Evolutionary conservation across 2,888 invertebrate species (phyloP), one percentile per base, ranked within the genome.

Genomic region (Xanthorhoe spadicearia): DNA sequence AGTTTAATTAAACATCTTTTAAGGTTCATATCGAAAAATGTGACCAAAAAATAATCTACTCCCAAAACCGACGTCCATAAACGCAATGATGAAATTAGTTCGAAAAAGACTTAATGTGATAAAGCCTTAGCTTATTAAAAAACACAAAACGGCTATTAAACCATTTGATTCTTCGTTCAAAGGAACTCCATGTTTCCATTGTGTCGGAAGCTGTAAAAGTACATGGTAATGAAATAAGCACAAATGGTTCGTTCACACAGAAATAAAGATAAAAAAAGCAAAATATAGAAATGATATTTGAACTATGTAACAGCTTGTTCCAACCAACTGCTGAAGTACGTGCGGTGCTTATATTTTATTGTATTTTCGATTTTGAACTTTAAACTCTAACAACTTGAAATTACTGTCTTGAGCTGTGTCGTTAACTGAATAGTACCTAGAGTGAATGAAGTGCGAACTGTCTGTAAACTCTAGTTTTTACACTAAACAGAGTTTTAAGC

Each of bases 281-380:
- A 48, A 57, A 58, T 58, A 53, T 53, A 35, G 51, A 52, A 58
- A 64, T 58, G 48, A 54, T 59, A 53, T 59, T 64, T 64, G 63
- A 63, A 63, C 51, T 52, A 38, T 23, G 64, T 59, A 54, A 59
- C 64, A 59, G 59, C 64, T 64, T 59, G 58, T 43, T 32, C 52
- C 35, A 23, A 19, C 38, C 43, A 62, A 46, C 64, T 64, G 64
- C 58, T 23, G 32, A 46, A 57, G 52, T 64, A 64, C 64, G 59
- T 64, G 64, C 59, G 15, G 19, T n/a, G 38, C 53, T 58, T 64
- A 63, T 57, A 52, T 48, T 52, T 57, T 10, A 52, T n/a, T 56
- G 35, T 50, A 49, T 50, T 63, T 64, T 54, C 19, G 5, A 43
- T 62, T 55, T 23, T 56, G 23, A 50, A 55, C 61, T 49, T 61